These are phyloP conservation scores for Mastacembelus armatus DNA, from an alignment of 2,797 vertebrate genomes.

Conservation along the genomic window DNA sequence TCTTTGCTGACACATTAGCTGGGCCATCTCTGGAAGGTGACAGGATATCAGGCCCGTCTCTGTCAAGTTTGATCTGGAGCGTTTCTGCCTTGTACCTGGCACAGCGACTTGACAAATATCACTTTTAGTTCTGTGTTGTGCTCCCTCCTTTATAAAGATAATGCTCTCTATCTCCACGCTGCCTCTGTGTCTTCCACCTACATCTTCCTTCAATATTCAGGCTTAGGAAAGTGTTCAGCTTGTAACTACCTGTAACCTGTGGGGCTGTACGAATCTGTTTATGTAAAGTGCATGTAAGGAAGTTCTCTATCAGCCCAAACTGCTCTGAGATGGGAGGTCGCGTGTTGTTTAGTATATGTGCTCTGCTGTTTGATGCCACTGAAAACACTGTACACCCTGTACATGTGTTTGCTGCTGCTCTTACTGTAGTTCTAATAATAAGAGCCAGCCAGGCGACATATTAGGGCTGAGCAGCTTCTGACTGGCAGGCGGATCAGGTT, in stretches of 20 bases:
- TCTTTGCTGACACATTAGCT: background rate
- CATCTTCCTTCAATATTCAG: too few relatives aligned
- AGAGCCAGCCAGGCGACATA: constrained; percentile 48
- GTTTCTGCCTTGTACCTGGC: background rate
- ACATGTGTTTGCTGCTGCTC: constrained; percentile 3
- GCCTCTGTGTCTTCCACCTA: too few relatives aligned
- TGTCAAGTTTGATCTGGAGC: background rate
- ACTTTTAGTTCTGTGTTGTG: background rate
- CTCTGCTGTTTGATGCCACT: background rate
- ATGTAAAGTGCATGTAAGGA: background rate
- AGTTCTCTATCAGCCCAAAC: background rate
- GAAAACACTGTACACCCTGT: background rate
- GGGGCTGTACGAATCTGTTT: background rate
- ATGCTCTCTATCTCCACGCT: too few relatives aligned
- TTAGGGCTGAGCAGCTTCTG: constrained; percentile 35
- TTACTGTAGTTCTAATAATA: constrained; percentile 50
- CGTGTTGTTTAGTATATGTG: too few relatives aligned
- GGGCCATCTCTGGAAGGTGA: background rate
- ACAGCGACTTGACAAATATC: background rate
- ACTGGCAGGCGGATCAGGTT: constrained; percentile 52
- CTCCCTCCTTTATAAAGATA: background rate
- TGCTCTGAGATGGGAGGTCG: background rate
- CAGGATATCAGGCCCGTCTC: background rate
- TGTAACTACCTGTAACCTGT: background rate
- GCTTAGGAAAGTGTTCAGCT: too few relatives aligned